Evolutionary conservation across 2,113 vertebrate species (phyloP).

Genomic region (Choloepus hoffmanni): DNA sequence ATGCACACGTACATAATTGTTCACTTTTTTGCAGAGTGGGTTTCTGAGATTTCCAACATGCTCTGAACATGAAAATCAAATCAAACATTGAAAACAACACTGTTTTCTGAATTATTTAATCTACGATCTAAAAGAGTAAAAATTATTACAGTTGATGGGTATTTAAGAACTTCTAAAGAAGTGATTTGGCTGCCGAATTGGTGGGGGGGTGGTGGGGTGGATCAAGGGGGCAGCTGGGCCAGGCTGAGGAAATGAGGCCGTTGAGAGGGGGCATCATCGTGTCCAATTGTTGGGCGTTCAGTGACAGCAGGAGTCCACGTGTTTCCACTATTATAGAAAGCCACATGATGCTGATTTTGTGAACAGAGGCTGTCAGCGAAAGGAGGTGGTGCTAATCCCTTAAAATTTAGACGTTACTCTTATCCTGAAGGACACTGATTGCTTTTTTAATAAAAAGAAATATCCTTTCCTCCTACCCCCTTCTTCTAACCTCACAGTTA

Average conservation of each 20-base stretch:
- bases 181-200: background rate
- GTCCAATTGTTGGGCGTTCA: background rate
- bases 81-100: background rate
- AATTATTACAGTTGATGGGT: background rate
- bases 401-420: background rate
- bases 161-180: background rate
- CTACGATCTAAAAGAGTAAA: background rate
- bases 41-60: conserved; percentile 46
- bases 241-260: background rate
- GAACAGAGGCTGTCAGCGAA: background rate
- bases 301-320: background rate
- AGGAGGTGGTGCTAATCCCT: background rate
- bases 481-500: conserved; percentile 57
- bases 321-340: background rate
- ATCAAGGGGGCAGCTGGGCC: background rate
- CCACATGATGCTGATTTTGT: accelerated
- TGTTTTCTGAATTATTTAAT: background rate
- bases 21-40: background rate
- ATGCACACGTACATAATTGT: background rate
- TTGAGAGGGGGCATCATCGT: background rate
- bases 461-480: background rate
- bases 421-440: background rate
- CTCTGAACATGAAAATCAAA: conserved; percentile 32
- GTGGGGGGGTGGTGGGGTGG: background rate
- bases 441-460: conserved; percentile 10